Base-by-base conservation (phyloP, 2,888 invertebrate genomes). In the Acrobasis repandana region DNA sequence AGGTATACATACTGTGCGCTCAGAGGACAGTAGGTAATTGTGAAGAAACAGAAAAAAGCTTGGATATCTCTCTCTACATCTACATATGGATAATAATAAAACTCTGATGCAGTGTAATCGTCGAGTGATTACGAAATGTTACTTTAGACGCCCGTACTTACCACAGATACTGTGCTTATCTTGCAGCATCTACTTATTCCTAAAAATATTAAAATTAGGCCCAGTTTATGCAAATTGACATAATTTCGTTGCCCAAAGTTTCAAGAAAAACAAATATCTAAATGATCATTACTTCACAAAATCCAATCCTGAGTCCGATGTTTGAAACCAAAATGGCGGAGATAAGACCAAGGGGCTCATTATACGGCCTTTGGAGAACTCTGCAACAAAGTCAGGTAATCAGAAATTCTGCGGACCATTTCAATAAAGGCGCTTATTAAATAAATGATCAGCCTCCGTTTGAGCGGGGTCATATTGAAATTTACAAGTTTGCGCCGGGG, bases 361-460 rank as follows among this genome's bases (percentile, higher is more conserved):
- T 54, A 54, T 43, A 54, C 38, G 11, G 38, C 18, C 54, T 54
- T 54, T 54, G 14, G 54, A 43, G 54, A 38, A 38, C 38, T 50
- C 50, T 15, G 54, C 16, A 38, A 54, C 54, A 38, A 54, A 54
- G 36, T 54, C 54, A 54, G 38, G 54, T 54, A 54, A 54, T 54
- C 54, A 54, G 54, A 54, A 54, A 54, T 57, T 57, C 47, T 57
- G 56, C 56, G 46, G 47, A 47, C 46, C 47, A 57, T 57, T 57
- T 57, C 56, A 57, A 57, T 57, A 57, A 57, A 47, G 56, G 47
- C 47, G 56, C 15, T 46, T 57, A 47, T 47, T 57, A 46, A 47
- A 57, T 57, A 57, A 57, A 28, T 57, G 56, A 57, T 57, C 47
- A 57, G 38, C 18, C 18, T 38, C 20, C 10, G 15, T 11, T 20